A percentile compares a stretch with the other conserved stretches of the same genome.
Evolutionary conservation across 2,888 invertebrate species (phyloP).

Genomic region (Stenodema calcarata): DNA sequence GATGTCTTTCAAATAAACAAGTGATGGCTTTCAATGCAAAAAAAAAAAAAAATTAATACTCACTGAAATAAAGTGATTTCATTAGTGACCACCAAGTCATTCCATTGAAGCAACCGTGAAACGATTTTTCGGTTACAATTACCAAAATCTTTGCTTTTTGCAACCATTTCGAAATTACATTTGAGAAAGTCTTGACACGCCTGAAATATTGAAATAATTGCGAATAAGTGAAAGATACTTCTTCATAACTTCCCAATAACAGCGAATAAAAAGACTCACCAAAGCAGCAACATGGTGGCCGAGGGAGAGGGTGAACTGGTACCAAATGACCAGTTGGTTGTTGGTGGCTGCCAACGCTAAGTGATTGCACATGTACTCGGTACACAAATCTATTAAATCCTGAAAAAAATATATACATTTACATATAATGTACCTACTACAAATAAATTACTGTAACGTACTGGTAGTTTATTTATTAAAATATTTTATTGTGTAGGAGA

Average conservation of each 20-base stretch:
- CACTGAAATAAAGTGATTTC: conserved; percentile 83
- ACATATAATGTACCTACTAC: not conserved
- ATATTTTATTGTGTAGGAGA: no score
- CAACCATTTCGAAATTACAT: conserved; percentile 88
- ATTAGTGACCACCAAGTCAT: conserved; percentile 86
- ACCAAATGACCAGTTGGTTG: conserved; percentile 86
- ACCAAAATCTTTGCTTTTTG: conserved; percentile 78
- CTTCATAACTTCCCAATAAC: not conserved
- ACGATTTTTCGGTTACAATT: conserved; percentile 83
- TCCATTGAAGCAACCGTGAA: conserved; percentile 78
- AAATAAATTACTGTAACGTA: no score
- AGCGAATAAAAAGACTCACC: conserved; percentile 60
- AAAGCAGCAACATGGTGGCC: conserved; percentile 75
- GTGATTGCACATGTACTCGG: conserved; percentile 86
- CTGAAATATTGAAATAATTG: conserved; percentile 60
- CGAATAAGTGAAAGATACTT: not conserved
- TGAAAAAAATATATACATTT: conserved; percentile 60
- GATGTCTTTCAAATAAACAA: no score
- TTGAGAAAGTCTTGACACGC: conserved; percentile 84
- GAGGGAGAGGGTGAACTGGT: conserved; percentile 86
- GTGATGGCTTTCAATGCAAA: no score
- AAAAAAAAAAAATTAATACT: conserved; percentile 56
- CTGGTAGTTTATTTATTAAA: no score
- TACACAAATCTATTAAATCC: conserved; percentile 83
- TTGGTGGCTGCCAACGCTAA: conserved; percentile 83